phyloP scores from a whole-genome alignment of 2,113 vertebrate genomes.

The Coptodon bakossiorum region DNA sequence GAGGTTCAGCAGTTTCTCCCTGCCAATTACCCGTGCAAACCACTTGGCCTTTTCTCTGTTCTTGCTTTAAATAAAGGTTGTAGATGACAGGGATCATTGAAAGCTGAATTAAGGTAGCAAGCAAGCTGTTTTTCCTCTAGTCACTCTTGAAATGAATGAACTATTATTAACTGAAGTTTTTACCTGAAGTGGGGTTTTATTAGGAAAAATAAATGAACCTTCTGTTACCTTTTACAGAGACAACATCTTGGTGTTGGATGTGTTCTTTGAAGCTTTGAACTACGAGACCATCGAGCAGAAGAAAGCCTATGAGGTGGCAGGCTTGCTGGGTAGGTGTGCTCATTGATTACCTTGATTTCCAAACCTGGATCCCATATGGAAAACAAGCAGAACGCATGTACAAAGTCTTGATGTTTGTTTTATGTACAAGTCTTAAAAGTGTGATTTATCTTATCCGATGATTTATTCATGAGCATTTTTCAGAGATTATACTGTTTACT shows the following conservation, averaged over 20 bases:
- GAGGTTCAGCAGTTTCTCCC: neutral
- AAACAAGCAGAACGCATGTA: neutral
- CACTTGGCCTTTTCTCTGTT: neutral
- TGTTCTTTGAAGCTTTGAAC: constrained; percentile 98
- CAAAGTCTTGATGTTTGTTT: neutral
- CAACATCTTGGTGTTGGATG: constrained; percentile 96
- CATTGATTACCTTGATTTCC: neutral
- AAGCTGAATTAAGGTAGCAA: neutral
- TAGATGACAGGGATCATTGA: neutral
- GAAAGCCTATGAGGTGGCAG: constrained; percentile 97
- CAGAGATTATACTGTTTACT: neutral
- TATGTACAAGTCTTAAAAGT: neutral
- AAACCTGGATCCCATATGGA: neutral
- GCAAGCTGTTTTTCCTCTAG: neutral
- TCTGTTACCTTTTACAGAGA: constrained; percentile 76
- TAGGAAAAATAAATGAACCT: neutral
- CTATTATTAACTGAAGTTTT: neutral
- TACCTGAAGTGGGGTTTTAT: neutral
- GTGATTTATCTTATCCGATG: neutral
- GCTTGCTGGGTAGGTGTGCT: constrained; percentile 83
- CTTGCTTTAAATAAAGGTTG: neutral
- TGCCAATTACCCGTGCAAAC: neutral
- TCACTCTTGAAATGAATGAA: neutral
- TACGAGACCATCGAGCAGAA: constrained; percentile 99
- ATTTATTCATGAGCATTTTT: neutral